These are phyloP conservation scores for Lethenteron reissneri DNA, from an alignment of 2,113 vertebrate genomes.

Conservation along the genomic window DNA sequence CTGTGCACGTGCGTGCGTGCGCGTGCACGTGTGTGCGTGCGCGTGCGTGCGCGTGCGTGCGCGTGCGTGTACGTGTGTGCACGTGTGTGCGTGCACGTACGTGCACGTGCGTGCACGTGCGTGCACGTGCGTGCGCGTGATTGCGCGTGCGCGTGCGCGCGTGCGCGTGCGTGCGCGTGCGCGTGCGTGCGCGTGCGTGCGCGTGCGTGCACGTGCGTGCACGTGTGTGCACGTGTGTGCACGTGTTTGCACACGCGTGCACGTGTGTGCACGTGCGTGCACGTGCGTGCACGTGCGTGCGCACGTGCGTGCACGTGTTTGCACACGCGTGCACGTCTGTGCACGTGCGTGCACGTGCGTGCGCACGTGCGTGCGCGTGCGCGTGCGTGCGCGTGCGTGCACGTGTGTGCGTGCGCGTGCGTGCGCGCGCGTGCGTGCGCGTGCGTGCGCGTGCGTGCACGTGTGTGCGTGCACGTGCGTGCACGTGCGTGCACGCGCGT, in stretches of 20 bases:
- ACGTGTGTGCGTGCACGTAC: too few species aligned
- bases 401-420: neutral
- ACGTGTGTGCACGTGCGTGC: neutral
- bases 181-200: constrained; percentile 3
- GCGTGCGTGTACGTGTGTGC: too few species aligned
- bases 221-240: neutral
- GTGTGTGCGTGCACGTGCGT: neutral
- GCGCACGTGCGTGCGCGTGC: neutral
- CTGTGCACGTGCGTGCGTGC: too few species aligned
- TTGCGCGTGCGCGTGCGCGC: neutral
- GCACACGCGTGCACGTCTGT: neutral
- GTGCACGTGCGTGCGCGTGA: neutral
- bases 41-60: too few species aligned
- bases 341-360: neutral
- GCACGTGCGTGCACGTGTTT: neutral
- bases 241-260: neutral
- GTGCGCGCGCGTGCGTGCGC: neutral
- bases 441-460: neutral
- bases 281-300: neutral
- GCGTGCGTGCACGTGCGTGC: constrained; percentile 1
- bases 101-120: too few species aligned
- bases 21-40: too few species aligned
- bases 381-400: neutral
- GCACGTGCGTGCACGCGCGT: neutral
- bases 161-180: neutral